Base-by-base conservation (phyloP, 2,797 vertebrate species). In the Acipenser transmontanus region DNA sequence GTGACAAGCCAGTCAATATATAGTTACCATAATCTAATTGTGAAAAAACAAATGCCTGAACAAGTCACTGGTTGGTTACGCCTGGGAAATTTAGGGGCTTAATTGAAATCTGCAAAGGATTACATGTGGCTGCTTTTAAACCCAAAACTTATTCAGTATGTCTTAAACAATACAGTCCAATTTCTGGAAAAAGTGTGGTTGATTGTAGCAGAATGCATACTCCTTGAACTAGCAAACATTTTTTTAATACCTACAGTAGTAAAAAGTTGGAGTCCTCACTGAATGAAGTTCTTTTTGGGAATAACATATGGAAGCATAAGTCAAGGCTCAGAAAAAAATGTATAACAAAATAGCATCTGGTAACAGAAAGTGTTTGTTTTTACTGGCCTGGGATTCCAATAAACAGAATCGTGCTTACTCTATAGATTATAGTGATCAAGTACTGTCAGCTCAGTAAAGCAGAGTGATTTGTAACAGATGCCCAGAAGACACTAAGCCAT, bases 1-100 rank as follows among this genome's bases (percentile, higher is more conserved):
- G 61, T 51, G 59, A 66, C 59, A 62, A 49, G 34, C 62, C 47
- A 69, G 57, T 51, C 61, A 1, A 54, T 34, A 17, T 17, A 17
- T 1, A 17, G 17, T 17, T 17, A 57, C n/a, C 9, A 13, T 57
- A 57, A 57, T 4, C 54, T n/a, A n/a, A n/a, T 57, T 13, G 14
- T 57, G 12, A 57, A 13, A 57, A 13, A n/a, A n/a, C 6, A 34
- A 34, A 34, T 34, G 34, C 34, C 4, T 34, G 34, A 34, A 34
- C 2, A 34, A 34, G 34, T 4, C 34, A 34, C 34, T 34, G 34
- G 34, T 34, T 34, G 34, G 3, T 34, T 34, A 34, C 0, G 34
- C 34, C 34, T 34, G 4, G 34, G 34, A 34, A 4, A 4, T 34
- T 34, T 34, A 34, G 34, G 2, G 20, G 20, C 17, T 1, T 17